A percentile compares a stretch with the other conserved stretches of the same genome.
phyloP scores from a whole-genome alignment of 2,113 vertebrate genomes.

The Leucopsar rothschildi region DNA sequence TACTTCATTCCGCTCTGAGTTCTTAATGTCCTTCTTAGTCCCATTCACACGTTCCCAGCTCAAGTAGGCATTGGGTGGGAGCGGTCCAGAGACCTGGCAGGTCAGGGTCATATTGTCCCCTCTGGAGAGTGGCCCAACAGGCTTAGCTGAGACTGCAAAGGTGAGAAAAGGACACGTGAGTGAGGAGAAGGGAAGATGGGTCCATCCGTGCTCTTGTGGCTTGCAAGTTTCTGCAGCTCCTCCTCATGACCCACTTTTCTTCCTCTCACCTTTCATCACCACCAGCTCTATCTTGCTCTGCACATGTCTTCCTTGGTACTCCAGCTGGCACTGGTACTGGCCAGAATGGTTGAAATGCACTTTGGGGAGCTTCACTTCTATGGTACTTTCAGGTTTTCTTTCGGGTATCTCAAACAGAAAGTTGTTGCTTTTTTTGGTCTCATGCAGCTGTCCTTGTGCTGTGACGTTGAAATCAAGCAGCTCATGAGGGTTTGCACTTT shows the following conservation, averaged over 20 bases:
- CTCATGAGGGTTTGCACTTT: fast-evolving
- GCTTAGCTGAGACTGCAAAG: conserved; percentile 35
- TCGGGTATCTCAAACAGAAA: background rate
- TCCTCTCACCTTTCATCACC: conserved; percentile 70
- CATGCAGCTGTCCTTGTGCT: background rate
- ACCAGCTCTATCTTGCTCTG: conserved; percentile 47
- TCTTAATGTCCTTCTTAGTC: background rate
- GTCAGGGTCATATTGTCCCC: background rate
- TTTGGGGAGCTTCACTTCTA: conserved; percentile 13
- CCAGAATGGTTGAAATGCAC: conserved; percentile 46
- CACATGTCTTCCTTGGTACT: fast-evolving
- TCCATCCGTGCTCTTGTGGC: background rate
- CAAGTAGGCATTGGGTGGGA: background rate
- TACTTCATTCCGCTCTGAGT: background rate
- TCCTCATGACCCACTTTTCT: background rate
- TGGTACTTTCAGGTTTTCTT: background rate
- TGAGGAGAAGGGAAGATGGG: background rate
- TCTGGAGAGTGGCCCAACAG: background rate
- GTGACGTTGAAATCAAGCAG: background rate
- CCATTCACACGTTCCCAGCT: conserved; percentile 11
- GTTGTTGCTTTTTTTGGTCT: background rate
- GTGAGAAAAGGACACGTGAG: background rate
- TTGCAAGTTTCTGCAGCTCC: background rate
- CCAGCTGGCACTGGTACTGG: conserved; percentile 22
- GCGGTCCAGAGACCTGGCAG: background rate